A percentile compares a stretch with the other conserved stretches of the same genome.
These are phyloP conservation scores for Gephyroberyx darwinii DNA, from an alignment of 2,797 vertebrate species.

Conservation along the genomic window DNA sequence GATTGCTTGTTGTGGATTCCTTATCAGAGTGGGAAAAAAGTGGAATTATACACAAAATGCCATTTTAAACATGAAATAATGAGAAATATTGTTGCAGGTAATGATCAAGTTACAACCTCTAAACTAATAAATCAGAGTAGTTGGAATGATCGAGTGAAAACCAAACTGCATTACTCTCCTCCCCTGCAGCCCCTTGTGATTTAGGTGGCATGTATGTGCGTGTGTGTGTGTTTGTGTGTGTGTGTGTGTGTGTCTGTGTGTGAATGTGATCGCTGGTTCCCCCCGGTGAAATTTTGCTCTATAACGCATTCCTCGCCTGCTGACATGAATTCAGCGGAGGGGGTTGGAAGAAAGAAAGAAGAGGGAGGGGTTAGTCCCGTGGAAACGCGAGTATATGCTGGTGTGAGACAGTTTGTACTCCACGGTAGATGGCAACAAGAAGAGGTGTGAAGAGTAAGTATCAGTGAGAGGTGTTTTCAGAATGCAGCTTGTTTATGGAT, in stretches of 20 bases:
- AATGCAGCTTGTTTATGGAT: background rate
- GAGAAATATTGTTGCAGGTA: background rate
- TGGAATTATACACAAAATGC: background rate
- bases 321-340: conserved; percentile 29
- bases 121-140: conserved; percentile 4
- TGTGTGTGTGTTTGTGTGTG: conserved; percentile 1
- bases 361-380: conserved; percentile 64
- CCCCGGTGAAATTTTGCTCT: background rate
- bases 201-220: background rate
- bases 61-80: background rate
- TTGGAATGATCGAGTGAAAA: conserved; percentile 1
- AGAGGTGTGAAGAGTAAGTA: conserved; percentile 42
- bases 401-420: conserved; percentile 30
- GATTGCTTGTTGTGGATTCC: background rate
- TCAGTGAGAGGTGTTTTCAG: conserved; percentile 2
- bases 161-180: background rate
- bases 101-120: background rate
- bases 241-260: background rate
- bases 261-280: background rate
- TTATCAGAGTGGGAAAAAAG: background rate
- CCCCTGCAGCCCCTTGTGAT: background rate
- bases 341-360: conserved; percentile 30
- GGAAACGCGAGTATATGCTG: conserved; percentile 35
- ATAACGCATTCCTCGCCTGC: conserved; percentile 52
- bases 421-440: conserved; percentile 9